phyloP scores from a whole-genome alignment of 1,140 invertebrate species.

The Rhynchophorus ferrugineus region DNA sequence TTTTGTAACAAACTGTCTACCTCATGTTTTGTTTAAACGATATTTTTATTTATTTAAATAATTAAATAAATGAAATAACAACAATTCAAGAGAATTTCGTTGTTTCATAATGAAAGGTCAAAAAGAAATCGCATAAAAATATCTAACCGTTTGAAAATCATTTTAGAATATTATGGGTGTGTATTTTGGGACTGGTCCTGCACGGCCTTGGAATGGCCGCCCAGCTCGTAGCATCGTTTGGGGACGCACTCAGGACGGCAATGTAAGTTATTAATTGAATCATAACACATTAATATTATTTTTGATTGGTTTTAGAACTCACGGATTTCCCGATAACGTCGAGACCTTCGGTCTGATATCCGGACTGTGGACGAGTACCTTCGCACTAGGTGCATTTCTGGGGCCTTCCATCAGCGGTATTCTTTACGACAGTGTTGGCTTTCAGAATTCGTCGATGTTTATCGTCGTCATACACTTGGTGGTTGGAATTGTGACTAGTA shows the following conservation, averaged over 20 bases:
- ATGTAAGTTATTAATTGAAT: constrained; percentile 58
- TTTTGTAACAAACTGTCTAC: too few species aligned
- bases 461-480: constrained; percentile 58
- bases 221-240: constrained; percentile 71
- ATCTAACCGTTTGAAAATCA: too few species aligned
- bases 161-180: constrained; percentile 57
- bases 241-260: constrained; percentile 66
- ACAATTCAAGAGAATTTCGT: too few species aligned
- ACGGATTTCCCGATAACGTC: constrained; percentile 70
- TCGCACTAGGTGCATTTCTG: constrained; percentile 78
- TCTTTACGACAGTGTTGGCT: constrained; percentile 66
- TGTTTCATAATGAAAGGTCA: too few species aligned
- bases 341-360: constrained; percentile 79
- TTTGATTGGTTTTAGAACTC: constrained; percentile 49
- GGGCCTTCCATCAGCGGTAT: constrained; percentile 72
- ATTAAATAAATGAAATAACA: too few species aligned
- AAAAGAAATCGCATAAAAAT: too few species aligned
- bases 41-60: too few species aligned
- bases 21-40: too few species aligned
- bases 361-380: constrained; percentile 77
- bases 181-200: constrained; percentile 60
- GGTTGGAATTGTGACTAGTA: constrained; percentile 42
- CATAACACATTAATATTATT: too few species aligned
- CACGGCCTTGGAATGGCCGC: constrained; percentile 76
- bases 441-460: constrained; percentile 61